Percentiles rank a stretch among this genome's conserved stretches.
Conservation (phyloP, 2,113 vertebrate species). For the Genyomyrus donnyi region DNA sequence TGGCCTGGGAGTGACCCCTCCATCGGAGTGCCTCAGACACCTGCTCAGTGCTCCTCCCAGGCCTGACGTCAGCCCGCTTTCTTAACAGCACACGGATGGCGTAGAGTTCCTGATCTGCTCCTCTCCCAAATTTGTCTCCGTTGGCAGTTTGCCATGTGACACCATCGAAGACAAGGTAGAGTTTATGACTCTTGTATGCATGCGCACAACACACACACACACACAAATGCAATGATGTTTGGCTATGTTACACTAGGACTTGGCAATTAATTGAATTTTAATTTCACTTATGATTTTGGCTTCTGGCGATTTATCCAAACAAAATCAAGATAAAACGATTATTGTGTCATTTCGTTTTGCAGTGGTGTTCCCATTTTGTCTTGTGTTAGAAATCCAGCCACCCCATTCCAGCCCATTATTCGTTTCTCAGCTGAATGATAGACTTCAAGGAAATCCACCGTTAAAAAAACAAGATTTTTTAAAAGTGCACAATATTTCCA, state of each 20-base stretch:
- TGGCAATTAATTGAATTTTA: neutral
- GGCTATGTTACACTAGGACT: neutral
- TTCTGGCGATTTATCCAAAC: neutral
- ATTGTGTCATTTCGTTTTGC: neutral
- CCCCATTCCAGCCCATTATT: neutral
- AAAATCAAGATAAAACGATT: neutral
- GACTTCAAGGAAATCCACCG: neutral
- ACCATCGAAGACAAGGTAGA: slow-evolving; percentile 67
- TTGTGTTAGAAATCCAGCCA: neutral
- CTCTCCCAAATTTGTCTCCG: slow-evolving; percentile 74
- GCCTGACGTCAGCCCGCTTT: neutral
- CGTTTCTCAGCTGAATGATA: neutral
- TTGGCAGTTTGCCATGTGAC: slow-evolving; percentile 74
- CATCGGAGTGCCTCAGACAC: neutral
- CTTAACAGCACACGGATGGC: slow-evolving; percentile 68
- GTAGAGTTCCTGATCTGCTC: slow-evolving; percentile 82
- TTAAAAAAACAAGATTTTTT: neutral
- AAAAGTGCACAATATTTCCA: neutral
- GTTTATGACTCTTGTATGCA: neutral
- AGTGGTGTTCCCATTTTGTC: neutral
- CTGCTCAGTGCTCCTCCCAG: neutral
- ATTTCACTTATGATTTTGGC: neutral
- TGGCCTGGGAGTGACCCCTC: neutral
- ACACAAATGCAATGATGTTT: neutral
- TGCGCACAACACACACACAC: neutral